Base-by-base conservation (phyloP, 2,113 vertebrate species). In the Lucifuga dentata region DNA sequence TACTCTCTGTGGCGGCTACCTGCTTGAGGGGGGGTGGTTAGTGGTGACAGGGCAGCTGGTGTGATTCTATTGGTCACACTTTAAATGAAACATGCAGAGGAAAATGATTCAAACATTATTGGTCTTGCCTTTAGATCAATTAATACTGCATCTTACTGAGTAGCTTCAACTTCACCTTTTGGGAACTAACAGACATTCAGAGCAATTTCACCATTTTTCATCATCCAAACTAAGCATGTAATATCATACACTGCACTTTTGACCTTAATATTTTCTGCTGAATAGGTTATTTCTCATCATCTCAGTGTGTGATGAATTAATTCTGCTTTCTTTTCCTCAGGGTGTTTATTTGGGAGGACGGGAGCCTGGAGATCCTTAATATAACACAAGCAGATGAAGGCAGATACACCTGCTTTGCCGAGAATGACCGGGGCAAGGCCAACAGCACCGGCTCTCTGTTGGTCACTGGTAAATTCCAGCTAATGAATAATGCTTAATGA, bases 351-450 rank as follows among this genome's bases (percentile, higher is more conserved):
- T 96, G 95, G 97, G 93, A 94, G 67, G 96, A 99, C 0, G 98
- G 97, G 5, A 99, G 95, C 87, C 88, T 99, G 81, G 98, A 98
- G 92, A 97, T 99, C 68, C 91, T 93, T 48, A 96, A 98, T 52
- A 86, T 98, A 57, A 96, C 95, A n/a, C 91, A 85, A 23, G 73
- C 91, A 24, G 98, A 99, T 53, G 94, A 95, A 41, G 98, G 98
- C 35, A 86, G 86, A 62, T 99, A 98, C 59, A 99, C 95, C 0
- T 99, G 98, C 81, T 99, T 98, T 59, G 96, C 95, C 2, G 95
- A 96, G 88, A 99, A 99, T 39, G 92, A 96, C 65, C 86, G 92
- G 85, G 98, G 98, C 32, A 97, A 95, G 80, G 96, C 94, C 62
- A 99, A 99, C 68, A 98, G 94, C 88, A 96, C 95, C 0, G 95